Conservation (phyloP, 2,797 vertebrate species). For the Diglossa cyanea region DNA sequence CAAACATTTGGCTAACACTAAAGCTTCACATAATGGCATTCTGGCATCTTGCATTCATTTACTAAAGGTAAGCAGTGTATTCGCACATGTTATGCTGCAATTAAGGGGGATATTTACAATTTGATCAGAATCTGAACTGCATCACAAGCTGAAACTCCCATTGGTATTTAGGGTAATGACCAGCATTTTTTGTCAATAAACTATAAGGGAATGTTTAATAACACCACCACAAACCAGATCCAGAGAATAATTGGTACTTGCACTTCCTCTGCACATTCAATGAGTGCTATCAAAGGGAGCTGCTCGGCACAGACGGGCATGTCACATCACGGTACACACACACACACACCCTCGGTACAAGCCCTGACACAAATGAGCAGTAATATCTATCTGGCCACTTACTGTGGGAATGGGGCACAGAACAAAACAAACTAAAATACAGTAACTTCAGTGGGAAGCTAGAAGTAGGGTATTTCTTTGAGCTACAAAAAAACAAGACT, state of each 20-base stretch:
- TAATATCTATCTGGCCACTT: background rate
- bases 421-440: background rate
- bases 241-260: conserved; percentile 6
- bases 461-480: background rate
- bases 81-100: background rate
- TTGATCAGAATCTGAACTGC: background rate
- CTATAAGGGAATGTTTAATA: background rate
- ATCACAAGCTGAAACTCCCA: background rate
- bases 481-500: background rate
- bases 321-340: background rate
- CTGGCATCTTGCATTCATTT: background rate
- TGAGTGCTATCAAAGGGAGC: background rate
- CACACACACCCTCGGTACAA: background rate
- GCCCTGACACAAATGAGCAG: background rate
- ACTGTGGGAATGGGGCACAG: background rate
- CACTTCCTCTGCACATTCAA: background rate
- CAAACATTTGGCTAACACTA: background rate
- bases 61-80: background rate
- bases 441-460: background rate
- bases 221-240: background rate
- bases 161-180: background rate
- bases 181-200: background rate
- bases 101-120: background rate
- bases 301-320: background rate
- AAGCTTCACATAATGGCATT: background rate